Evolutionary conservation across 2,888 invertebrate species (phyloP).

Genomic region (Ennomos quercinarius): DNA sequence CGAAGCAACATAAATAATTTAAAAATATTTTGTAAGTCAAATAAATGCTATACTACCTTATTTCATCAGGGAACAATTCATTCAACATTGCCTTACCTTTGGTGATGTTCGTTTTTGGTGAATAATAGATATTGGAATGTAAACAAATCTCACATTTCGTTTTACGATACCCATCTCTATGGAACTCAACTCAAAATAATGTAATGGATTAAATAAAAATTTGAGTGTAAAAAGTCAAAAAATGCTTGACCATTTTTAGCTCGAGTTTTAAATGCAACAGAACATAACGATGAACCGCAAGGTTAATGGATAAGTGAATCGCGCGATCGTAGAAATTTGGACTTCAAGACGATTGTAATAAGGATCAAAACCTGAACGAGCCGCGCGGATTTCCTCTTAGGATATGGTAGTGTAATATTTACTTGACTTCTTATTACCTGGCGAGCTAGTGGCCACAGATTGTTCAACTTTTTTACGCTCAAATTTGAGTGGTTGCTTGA

Average conservation of each 20-base stretch:
- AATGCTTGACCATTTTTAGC: constrained; percentile 86
- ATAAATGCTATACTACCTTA: constrained; percentile 86
- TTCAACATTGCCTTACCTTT: constrained; percentile 81
- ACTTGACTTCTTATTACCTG: constrained; percentile 87
- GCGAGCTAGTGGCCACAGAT: constrained; percentile 87
- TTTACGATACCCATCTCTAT: constrained; percentile 62
- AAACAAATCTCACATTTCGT: constrained; percentile 72
- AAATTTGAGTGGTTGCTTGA: constrained; percentile 91
- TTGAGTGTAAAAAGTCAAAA: constrained; percentile 87
- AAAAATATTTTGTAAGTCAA: constrained; percentile 71
- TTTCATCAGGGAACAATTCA: constrained; percentile 69
- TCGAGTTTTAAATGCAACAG: constrained; percentile 79
- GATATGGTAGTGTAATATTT: constrained; percentile 87
- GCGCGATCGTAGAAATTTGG: constrained; percentile 49
- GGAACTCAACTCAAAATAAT: constrained; percentile 70
- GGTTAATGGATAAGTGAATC: constrained; percentile 49
- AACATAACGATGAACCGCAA: constrained; percentile 74
- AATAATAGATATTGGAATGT: constrained; percentile 79
- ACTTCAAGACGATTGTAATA: constrained; percentile 45
- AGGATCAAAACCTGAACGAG: constrained; percentile 47
- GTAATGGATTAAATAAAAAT: constrained; percentile 66
- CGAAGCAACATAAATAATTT: constrained; percentile 59
- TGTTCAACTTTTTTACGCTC: constrained; percentile 87
- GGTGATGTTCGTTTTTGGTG: constrained; percentile 75
- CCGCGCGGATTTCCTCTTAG: constrained; percentile 67